These are phyloP conservation scores for Philopedon plagiatum DNA, from an alignment of 2,888 invertebrate species.

Conservation along the genomic window DNA sequence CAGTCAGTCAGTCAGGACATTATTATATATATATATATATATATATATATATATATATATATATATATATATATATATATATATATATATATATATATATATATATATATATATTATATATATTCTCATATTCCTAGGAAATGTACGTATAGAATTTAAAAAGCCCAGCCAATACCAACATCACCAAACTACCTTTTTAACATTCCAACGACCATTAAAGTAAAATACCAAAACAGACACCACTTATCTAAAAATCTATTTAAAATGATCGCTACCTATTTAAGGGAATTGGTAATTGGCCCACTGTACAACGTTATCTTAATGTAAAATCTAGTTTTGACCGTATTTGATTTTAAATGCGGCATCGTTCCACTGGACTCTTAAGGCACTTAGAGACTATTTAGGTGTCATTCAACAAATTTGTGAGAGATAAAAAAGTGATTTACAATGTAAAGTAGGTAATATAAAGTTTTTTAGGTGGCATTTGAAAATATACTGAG, in stretches of 20 bases:
- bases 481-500: too few species aligned
- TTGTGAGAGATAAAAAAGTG: conserved; percentile 2
- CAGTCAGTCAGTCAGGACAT: too few species aligned
- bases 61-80: too few species aligned
- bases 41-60: too few species aligned
- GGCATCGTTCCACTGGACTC: conserved; percentile 14
- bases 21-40: too few species aligned
- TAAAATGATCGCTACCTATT: conserved; percentile 26
- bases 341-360: conserved; percentile 35
- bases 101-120: too few species aligned
- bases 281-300: conserved; percentile 30
- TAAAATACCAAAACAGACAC: conserved; percentile 20
- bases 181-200: conserved; percentile 12
- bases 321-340: conserved; percentile 29
- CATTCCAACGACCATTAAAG: conserved; percentile 8
- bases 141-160: too few species aligned
- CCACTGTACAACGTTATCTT: conserved; percentile 23
- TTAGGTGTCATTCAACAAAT: conserved; percentile 26
- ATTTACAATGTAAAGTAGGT: background rate
- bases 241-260: conserved; percentile 29
- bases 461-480: too few species aligned
- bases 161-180: too few species aligned
- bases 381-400: conserved; percentile 5
- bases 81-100: too few species aligned
- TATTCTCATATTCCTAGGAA: too few species aligned